A percentile compares a stretch with the other conserved stretches of the same genome.
Conservation (phyloP, 2,113 vertebrate genomes). For the Hypomesus transpacificus region DNA sequence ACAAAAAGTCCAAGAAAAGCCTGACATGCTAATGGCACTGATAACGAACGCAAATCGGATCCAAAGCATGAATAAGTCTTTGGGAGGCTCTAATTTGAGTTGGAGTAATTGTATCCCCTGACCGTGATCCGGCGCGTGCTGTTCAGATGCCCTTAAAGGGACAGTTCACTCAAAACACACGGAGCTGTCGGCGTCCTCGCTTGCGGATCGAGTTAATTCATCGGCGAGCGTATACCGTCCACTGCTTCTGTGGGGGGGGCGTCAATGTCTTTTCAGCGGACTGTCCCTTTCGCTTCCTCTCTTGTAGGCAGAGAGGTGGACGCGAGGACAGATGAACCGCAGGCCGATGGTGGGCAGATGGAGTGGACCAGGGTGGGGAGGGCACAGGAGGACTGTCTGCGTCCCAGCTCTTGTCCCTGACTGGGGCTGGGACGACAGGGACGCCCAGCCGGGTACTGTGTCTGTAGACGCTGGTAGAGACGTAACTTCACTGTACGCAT, state of each 20-base stretch:
- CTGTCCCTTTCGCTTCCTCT: neutral
- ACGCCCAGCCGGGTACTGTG: slow-evolving; percentile 50
- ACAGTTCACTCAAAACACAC: neutral
- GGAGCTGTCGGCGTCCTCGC: neutral
- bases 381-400: slow-evolving; percentile 42
- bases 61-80: slow-evolving; percentile 14
- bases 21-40: slow-evolving; percentile 16
- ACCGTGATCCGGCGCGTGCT: neutral
- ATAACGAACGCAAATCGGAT: slow-evolving; percentile 24
- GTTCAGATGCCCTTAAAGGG: neutral
- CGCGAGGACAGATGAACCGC: slow-evolving; percentile 6
- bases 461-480: slow-evolving; percentile 20
- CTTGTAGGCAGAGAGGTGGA: neutral
- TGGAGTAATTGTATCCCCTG: slow-evolving; percentile 2
- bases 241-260: too few relatives aligned
- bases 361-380: slow-evolving; percentile 44
- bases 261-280: too few relatives aligned
- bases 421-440: slow-evolving; percentile 46
- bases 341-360: slow-evolving; percentile 21
- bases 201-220: neutral
- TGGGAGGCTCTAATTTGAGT: slow-evolving; percentile 23
- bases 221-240: too few relatives aligned
- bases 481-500: slow-evolving; percentile 23
- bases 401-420: slow-evolving; percentile 24
- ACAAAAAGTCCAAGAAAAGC: neutral